These are phyloP conservation scores for Cherax destructor DNA, from an alignment of 1,140 invertebrate genomes.

Conservation along the genomic window DNA sequence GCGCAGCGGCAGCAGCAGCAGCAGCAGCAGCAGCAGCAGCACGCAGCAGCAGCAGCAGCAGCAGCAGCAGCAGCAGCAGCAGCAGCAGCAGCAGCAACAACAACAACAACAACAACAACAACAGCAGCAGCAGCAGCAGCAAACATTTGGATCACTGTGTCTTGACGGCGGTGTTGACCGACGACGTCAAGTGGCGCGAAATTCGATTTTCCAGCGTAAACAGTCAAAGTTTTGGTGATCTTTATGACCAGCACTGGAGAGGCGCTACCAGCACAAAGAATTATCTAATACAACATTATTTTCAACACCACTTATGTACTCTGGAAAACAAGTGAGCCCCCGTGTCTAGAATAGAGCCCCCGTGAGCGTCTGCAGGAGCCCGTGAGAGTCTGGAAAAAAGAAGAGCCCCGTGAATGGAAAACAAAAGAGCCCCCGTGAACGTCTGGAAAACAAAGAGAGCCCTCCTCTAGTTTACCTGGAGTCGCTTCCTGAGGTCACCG, in stretches of 20 bases:
- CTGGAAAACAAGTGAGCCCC: too few relatives aligned
- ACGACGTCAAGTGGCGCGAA: background rate
- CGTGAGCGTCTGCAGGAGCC: too few relatives aligned
- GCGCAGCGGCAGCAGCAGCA: background rate
- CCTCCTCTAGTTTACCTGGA: too few relatives aligned
- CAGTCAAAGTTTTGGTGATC: background rate
- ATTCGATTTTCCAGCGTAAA: constrained; percentile 1
- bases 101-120: background rate
- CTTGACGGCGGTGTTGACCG: background rate
- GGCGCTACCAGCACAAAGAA: background rate
- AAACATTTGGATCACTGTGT: background rate
- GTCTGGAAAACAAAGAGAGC: too few relatives aligned
- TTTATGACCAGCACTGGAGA: background rate
- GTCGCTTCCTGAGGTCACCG: too few relatives aligned
- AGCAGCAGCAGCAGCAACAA: background rate
- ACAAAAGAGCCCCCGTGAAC: too few relatives aligned
- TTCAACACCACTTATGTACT: too few relatives aligned
- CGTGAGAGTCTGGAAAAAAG: too few relatives aligned
- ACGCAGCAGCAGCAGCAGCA: background rate
- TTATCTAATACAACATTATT: background rate
- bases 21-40: background rate
- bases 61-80: background rate
- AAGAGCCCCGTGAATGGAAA: too few relatives aligned
- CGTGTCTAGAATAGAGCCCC: too few relatives aligned
- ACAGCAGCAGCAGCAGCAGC: background rate